Conservation (phyloP, 2,113 vertebrate genomes). For the Pica pica region DNA sequence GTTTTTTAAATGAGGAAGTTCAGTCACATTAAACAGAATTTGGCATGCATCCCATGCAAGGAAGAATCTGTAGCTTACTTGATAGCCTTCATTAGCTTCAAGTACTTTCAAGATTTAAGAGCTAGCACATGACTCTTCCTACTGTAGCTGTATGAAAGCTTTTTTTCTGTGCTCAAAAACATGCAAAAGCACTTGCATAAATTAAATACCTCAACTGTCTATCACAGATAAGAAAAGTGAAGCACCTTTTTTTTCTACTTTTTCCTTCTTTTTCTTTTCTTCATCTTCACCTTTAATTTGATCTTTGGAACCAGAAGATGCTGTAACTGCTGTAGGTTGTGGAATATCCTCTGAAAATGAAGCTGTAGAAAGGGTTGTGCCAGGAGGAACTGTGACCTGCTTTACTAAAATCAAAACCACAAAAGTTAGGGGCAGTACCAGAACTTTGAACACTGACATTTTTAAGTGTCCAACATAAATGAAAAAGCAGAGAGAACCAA, state of each 20-base stretch:
- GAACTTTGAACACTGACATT: not conserved
- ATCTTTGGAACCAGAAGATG: conserved; percentile 48
- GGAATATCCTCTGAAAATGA: conserved; percentile 23
- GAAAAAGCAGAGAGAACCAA: not conserved
- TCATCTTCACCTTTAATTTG: conserved; percentile 71
- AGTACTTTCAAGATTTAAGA: not conserved
- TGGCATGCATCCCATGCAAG: not conserved
- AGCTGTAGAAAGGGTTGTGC: conserved; percentile 58
- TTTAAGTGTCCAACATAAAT: not conserved
- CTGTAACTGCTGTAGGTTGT: conserved; percentile 11
- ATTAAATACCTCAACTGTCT: not conserved
- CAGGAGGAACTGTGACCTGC: conserved; percentile 73
- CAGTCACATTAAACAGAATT: not conserved
- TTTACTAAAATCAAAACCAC: conserved; percentile 73
- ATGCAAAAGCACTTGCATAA: not conserved
- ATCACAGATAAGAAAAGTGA: not conserved
- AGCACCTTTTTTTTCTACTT: conserved; percentile 90
- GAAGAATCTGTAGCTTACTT: not conserved
- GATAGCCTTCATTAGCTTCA: not conserved
- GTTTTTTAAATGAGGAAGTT: not conserved
- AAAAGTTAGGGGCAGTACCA: not conserved
- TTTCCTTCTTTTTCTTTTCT: conserved; percentile 84
- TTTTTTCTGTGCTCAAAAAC: not conserved
- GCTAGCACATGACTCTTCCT: not conserved
- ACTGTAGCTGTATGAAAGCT: not conserved